These are phyloP conservation scores for Carassius auratus DNA, from an alignment of 2,113 vertebrate genomes.

Conservation along the genomic window DNA sequence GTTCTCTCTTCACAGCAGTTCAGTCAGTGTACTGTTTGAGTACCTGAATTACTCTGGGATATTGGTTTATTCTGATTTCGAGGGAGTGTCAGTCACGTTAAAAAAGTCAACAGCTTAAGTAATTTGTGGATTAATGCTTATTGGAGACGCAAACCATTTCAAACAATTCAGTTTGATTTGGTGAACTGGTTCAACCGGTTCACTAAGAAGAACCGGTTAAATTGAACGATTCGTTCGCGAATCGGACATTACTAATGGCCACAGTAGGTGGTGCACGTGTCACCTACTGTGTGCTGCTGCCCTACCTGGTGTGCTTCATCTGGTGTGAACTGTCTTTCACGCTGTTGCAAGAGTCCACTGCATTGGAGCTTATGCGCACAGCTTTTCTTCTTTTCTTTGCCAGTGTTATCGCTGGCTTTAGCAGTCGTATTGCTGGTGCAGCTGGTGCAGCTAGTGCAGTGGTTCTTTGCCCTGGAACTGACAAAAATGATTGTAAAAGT, in stretches of 20 bases:
- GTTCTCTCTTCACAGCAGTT: too few species aligned
- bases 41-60: too few species aligned
- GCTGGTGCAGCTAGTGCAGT: constrained; percentile 73
- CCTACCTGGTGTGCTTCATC: constrained; percentile 96
- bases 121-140: too few species aligned
- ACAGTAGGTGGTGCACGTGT: constrained; percentile 85
- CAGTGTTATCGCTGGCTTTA: constrained; percentile 82
- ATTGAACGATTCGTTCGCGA: too few species aligned
- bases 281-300: constrained; percentile 92
- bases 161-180: too few species aligned
- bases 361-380: constrained; percentile 89
- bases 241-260: constrained; percentile 82
- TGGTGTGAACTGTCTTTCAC: constrained; percentile 92
- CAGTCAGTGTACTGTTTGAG: too few species aligned
- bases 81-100: too few species aligned
- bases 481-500: constrained; percentile 86
- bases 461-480: constrained; percentile 88
- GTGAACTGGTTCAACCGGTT: too few species aligned
- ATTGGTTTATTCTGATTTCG: too few species aligned
- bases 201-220: too few species aligned
- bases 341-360: constrained; percentile 81
- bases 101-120: too few species aligned
- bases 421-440: constrained; percentile 80
- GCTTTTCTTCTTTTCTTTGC: constrained; percentile 95
- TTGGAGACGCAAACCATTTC: too few species aligned